Percentiles rank a stretch among this genome's conserved stretches.
These are phyloP conservation scores for Xiphorhynchus elegans DNA, from an alignment of 2,113 vertebrate genomes.

Conservation along the genomic window DNA sequence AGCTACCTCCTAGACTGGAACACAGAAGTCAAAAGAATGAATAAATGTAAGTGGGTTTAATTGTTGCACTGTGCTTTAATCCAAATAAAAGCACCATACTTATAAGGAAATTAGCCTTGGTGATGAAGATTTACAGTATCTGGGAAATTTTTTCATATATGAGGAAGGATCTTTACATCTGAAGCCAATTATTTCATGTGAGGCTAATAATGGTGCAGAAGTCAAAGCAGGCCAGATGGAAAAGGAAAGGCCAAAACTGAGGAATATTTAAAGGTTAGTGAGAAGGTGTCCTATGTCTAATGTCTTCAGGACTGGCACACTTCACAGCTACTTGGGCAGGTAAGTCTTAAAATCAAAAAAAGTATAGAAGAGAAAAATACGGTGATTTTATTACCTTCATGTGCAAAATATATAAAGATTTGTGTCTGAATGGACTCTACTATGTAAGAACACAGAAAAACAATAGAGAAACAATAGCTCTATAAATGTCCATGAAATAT, in stretches of 20 bases:
- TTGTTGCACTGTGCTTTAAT: background rate
- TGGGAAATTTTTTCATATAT: background rate
- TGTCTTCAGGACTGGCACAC: background rate
- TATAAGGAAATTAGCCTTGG: background rate
- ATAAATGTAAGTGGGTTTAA: slow-evolving; percentile 7
- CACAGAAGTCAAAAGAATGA: background rate
- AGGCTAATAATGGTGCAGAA: background rate
- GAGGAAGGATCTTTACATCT: background rate
- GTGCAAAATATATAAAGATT: background rate
- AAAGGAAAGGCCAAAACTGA: background rate
- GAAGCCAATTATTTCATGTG: background rate
- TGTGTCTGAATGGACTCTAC: background rate
- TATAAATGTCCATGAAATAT: background rate
- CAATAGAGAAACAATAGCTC: background rate
- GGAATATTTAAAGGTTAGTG: background rate
- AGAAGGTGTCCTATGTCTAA: background rate
- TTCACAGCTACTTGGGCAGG: background rate
- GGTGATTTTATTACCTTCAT: background rate
- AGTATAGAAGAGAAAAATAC: background rate
- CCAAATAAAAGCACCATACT: background rate
- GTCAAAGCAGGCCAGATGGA: background rate
- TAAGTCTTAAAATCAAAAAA: background rate
- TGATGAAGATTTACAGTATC: background rate
- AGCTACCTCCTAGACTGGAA: background rate
- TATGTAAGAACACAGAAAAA: background rate